These are phyloP conservation scores for Mellilla xanthometata DNA, from an alignment of 2,888 invertebrate species.

Conservation along the genomic window DNA sequence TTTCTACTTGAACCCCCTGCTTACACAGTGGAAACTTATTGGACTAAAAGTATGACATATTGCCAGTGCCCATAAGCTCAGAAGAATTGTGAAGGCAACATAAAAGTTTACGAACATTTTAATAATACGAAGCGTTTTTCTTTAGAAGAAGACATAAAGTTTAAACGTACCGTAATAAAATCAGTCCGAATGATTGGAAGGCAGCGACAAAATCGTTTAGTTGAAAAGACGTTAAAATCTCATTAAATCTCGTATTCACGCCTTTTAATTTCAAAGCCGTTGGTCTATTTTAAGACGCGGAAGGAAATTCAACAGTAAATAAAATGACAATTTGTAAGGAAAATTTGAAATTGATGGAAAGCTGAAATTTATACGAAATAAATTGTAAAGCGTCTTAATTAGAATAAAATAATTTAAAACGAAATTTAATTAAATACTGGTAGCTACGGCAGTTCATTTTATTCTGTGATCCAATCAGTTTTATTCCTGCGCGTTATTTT, in stretches of 20 bases:
- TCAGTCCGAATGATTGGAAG: slow-evolving; percentile 45
- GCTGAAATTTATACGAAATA: slow-evolving; percentile 1
- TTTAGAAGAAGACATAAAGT: slow-evolving; percentile 17
- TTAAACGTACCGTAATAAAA: slow-evolving; percentile 39
- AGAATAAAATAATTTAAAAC: not conserved
- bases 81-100: no score
- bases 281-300: slow-evolving; percentile 38
- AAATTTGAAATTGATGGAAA: slow-evolving; percentile 10
- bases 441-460: slow-evolving; percentile 4
- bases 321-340: not conserved
- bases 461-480: slow-evolving; percentile 18
- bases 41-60: slow-evolving; percentile 3
- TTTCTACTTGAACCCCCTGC: not conserved
- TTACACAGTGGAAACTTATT: slow-evolving; percentile 5
- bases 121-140: no score
- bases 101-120: no score
- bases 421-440: slow-evolving; percentile 4
- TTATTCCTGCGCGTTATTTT: slow-evolving; percentile 22
- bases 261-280: slow-evolving; percentile 35
- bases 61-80: no score
- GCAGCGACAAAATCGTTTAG: slow-evolving; percentile 47
- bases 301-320: slow-evolving; percentile 1
- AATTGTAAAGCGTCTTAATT: not conserved
- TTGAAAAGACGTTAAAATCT: slow-evolving; percentile 48
- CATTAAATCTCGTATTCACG: slow-evolving; percentile 40